A percentile compares a stretch with the other conserved stretches of the same genome.
Conservation (phyloP, 2,113 vertebrate genomes). For the Ochotona princeps region DNA sequence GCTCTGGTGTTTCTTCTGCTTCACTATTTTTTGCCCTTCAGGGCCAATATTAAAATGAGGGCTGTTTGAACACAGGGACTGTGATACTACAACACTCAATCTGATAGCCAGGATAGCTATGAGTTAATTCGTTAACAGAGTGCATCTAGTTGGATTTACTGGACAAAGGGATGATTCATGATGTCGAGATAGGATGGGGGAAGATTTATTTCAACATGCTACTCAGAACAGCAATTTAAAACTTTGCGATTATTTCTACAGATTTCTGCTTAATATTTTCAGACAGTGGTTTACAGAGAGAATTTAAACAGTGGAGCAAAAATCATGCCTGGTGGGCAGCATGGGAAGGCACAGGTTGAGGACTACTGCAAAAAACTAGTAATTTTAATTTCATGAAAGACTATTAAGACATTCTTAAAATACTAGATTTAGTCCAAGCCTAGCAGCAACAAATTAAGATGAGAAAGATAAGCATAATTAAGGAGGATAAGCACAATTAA, state of each 20-base stretch:
- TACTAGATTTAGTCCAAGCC: background rate
- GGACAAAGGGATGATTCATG: background rate
- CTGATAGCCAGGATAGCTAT: background rate
- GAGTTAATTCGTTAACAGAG: background rate
- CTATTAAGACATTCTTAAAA: conserved; percentile 13
- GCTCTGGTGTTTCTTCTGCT: background rate
- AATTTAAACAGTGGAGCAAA: background rate
- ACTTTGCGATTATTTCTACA: background rate
- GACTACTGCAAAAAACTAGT: background rate
- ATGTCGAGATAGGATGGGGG: background rate
- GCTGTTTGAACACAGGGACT: background rate
- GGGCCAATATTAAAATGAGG: background rate
- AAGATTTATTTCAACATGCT: background rate
- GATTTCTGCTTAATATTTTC: background rate
- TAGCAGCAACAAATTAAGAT: background rate
- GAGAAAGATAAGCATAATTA: background rate
- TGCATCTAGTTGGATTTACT: background rate
- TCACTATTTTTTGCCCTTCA: background rate
- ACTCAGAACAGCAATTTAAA: background rate
- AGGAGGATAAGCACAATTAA: conserved; percentile 12
- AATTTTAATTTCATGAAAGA: conserved; percentile 10
- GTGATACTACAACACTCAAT: no score
- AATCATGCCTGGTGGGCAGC: no score
- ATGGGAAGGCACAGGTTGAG: no score
- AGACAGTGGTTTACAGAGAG: background rate